Evolutionary conservation across 37 sponge, comb jelly and placozoan genomes (phyloP).

Genomic region (Eunapius fragilis): DNA sequence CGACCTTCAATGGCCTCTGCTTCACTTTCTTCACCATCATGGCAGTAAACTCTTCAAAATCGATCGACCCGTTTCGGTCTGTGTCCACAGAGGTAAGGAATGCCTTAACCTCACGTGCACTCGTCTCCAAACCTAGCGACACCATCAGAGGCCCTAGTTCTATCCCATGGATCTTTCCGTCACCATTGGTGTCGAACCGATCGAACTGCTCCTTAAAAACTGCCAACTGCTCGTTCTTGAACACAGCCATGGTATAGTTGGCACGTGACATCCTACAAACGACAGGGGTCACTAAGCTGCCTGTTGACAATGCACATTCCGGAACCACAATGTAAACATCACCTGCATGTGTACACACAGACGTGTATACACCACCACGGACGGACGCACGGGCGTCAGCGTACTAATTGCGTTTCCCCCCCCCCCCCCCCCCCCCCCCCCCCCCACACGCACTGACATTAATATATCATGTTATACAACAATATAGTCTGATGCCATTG

Average conservation of each 20-base stretch:
- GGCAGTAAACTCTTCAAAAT: not conserved
- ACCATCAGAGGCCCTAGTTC: not conserved
- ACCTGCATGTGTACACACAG: too few relatives aligned
- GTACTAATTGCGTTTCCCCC: too few relatives aligned
- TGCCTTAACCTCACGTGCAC: not conserved
- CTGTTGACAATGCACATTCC: too few relatives aligned
- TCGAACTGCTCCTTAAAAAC: not conserved
- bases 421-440: too few relatives aligned
- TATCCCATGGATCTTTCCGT: not conserved
- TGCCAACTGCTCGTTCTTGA: not conserved
- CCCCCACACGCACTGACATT: too few relatives aligned
- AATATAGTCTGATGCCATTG: too few relatives aligned
- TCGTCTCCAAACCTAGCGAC: not conserved
- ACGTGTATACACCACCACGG: too few relatives aligned
- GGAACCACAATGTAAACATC: too few relatives aligned
- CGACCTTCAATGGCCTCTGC: not conserved
- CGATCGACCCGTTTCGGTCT: not conserved
- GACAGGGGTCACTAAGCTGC: too few relatives aligned
- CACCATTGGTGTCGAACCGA: not conserved
- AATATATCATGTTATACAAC: too few relatives aligned
- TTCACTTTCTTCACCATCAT: not conserved
- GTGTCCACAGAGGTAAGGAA: not conserved
- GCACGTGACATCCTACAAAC: too few relatives aligned
- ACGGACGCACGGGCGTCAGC: too few relatives aligned
- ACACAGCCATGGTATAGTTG: not conserved